Base-by-base conservation (phyloP, 1,140 invertebrate genomes). In the Diabrotica virgifera region DNA sequence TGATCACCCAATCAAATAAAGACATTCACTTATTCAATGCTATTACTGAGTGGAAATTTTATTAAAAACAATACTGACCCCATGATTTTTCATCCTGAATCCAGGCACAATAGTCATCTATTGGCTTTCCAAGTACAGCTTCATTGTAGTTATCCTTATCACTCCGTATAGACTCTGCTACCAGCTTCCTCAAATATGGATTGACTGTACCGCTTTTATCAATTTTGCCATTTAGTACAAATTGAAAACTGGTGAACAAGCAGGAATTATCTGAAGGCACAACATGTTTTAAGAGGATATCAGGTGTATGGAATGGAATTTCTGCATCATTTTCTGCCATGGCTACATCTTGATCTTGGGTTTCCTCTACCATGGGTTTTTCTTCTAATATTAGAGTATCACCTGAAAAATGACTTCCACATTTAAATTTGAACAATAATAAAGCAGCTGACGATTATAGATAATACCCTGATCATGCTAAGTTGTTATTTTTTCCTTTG, bases 191-290 rank as follows among this genome's bases (percentile, higher is more conserved):
- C 87, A 97, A 90, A 67, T 86, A 85, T 59, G 82, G 81, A 52
- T 89, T 87, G 63, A 86, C 86, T 38, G 82, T 83, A 59, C 88
- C 85, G 40, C 82, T 83, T 61, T 89, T 85, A 75, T 95, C 90
- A 24, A 93, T 84, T 79, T 89, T 88, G 24, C 93, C 93, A 74
- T 86, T 87, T 62, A 87, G 76, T 64, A 87, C 85, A 77, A 85
- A 88, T 68, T 85, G 86, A 73, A 97, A 86, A 77, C 93, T 95
- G 62, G 92, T 95, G 80, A 98, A 98, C 12, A 98, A 83, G 80
- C 96, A 98, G 5, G 95, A 97, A 80, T 98, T 97, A 78, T 98
- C 94, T 6, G 95, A 90, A 66, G 95, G 94, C 50, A 97, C 95
- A 53, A 94, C 87, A 81, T 92, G 89, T 75, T 94, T 91, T 84